Evolutionary conservation across 2,888 invertebrate genomes (phyloP).

Genomic region (Hipparchia semele): DNA sequence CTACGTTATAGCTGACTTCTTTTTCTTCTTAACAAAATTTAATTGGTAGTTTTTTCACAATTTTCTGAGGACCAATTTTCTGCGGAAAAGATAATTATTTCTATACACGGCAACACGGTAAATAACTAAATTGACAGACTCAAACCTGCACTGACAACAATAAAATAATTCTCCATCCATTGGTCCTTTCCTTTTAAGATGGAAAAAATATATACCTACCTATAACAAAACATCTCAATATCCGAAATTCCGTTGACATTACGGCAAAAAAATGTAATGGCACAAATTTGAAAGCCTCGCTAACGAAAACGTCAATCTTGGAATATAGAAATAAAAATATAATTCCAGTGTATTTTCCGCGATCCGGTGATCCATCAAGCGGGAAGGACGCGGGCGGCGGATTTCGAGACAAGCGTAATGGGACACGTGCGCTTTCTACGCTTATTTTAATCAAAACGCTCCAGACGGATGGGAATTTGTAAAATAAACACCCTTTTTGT

Average conservation of each 20-base stretch:
- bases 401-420: conserved; percentile 46
- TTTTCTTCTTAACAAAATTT: too few species aligned
- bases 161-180: too few species aligned
- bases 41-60: too few species aligned
- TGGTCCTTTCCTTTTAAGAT: too few species aligned
- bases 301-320: conserved; percentile 59
- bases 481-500: conserved; percentile 21
- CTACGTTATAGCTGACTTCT: too few species aligned
- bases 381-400: conserved; percentile 44
- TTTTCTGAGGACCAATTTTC: too few species aligned
- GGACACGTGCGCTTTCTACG: conserved; percentile 46
- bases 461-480: conserved; percentile 29
- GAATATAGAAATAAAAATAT: conserved; percentile 50
- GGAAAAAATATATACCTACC: neutral
- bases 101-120: too few species aligned
- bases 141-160: neutral
- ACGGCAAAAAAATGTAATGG: conserved; percentile 41
- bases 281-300: conserved; percentile 41
- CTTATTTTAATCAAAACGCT: conserved; percentile 42
- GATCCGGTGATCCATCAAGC: conserved; percentile 53
- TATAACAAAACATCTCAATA: conserved; percentile 39
- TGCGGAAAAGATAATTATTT: too few species aligned
- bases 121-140: too few species aligned
- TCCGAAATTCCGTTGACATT: conserved; percentile 38
- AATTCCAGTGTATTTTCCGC: conserved; percentile 43